phyloP scores from a whole-genome alignment of 1,140 invertebrate genomes.

The Pseudomyrmex dendroicus region DNA sequence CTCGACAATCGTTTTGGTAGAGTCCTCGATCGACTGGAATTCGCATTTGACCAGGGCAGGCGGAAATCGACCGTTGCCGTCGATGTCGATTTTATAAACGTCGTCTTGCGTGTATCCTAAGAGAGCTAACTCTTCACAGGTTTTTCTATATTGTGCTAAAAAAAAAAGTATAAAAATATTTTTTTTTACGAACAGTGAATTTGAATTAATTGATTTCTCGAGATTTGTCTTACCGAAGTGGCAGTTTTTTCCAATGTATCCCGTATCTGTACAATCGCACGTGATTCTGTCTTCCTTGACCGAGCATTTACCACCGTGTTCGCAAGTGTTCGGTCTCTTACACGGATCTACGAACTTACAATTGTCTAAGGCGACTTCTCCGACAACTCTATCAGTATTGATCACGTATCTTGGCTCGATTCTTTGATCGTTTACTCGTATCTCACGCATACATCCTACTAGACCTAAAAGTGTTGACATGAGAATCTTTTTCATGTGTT shows the following conservation, averaged over 20 bases:
- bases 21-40: constrained; percentile 93
- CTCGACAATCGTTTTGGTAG: constrained; percentile 95
- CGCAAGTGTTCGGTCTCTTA: constrained; percentile 94
- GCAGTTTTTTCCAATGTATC: constrained; percentile 95
- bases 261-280: constrained; percentile 95
- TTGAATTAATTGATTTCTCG: background rate
- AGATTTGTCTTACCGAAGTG: constrained; percentile 90
- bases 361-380: constrained; percentile 95
- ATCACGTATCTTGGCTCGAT: constrained; percentile 90
- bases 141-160: constrained; percentile 92
- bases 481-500: background rate
- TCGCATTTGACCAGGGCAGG: constrained; percentile 96
- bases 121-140: constrained; percentile 96
- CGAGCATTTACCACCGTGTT: constrained; percentile 95
- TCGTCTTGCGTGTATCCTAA: constrained; percentile 94
- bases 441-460: constrained; percentile 95
- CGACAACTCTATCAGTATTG: constrained; percentile 91
- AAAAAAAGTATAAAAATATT: constrained; percentile 3
- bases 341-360: constrained; percentile 96
- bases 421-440: constrained; percentile 90
- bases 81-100: constrained; percentile 96
- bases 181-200: background rate
- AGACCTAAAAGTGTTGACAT: constrained; percentile 86
- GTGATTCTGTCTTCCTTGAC: constrained; percentile 94
- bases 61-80: constrained; percentile 95